Conservation (phyloP, 2,113 vertebrate genomes). For the Formicarius rufipectus region DNA sequence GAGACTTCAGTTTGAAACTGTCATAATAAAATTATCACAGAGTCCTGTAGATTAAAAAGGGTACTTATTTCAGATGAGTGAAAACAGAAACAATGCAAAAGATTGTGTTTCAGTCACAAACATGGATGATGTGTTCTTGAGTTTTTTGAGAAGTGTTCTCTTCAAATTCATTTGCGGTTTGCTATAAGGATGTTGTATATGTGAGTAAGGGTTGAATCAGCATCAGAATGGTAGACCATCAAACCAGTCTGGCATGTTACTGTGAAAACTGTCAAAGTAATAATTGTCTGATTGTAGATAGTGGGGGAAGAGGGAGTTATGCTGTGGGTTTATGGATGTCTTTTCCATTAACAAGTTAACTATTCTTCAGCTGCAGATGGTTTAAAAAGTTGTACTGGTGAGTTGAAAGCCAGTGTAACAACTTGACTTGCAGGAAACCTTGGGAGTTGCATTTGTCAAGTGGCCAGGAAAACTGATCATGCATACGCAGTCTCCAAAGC, state of each 20-base stretch:
- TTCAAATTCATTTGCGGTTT: not conserved
- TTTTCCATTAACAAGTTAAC: not conserved
- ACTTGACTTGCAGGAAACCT: conserved; percentile 66
- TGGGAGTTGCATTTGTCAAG: conserved; percentile 75
- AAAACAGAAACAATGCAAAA: not conserved
- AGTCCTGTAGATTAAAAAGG: not conserved
- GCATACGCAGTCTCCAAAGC: conserved; percentile 69
- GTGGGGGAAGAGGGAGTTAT: not conserved
- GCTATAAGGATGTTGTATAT: not conserved
- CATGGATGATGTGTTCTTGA: not conserved
- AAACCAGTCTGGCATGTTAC: not conserved
- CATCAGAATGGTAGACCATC: not conserved
- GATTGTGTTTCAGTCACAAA: not conserved
- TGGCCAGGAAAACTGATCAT: conserved; percentile 71
- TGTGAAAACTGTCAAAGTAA: not conserved
- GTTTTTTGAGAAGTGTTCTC: not conserved
- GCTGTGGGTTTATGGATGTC: not conserved
- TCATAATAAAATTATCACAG: not conserved
- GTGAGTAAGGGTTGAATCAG: not conserved
- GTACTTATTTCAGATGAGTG: not conserved
- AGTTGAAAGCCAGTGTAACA: conserved; percentile 47
- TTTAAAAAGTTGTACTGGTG: conserved; percentile 57
- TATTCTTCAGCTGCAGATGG: not conserved
- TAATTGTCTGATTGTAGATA: not conserved
- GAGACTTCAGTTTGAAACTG: not conserved